Evolutionary conservation across 2,113 vertebrate genomes (phyloP).

Genomic region (Sphaerodactylus townsendi): DNA sequence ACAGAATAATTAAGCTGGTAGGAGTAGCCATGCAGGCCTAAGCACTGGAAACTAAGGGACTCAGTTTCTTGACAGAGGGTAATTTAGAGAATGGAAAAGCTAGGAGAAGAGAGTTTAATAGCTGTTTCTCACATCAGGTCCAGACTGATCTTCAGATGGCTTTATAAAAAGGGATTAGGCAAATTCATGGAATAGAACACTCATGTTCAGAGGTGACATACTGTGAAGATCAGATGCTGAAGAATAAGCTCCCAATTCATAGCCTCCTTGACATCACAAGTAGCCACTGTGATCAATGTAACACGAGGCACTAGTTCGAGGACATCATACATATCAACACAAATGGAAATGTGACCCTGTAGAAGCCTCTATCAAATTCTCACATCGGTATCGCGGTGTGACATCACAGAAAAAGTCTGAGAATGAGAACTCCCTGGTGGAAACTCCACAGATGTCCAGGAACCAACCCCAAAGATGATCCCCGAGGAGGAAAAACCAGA

Average conservation of each 20-base stretch:
- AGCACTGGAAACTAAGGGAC: too few relatives aligned
- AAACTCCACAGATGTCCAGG: neutral
- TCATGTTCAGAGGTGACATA: too few relatives aligned
- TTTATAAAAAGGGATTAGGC: too few relatives aligned
- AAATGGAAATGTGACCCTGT: neutral
- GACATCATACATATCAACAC: neutral
- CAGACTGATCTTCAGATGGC: too few relatives aligned
- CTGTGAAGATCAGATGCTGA: too few relatives aligned
- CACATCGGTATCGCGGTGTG: neutral
- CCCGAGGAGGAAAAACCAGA: conserved; percentile 6
- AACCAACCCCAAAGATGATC: neutral
- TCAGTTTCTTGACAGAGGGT: too few relatives aligned
- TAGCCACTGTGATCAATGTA: neutral
- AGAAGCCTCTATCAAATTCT: neutral
- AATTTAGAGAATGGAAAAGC: too few relatives aligned
- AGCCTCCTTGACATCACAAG: conserved; percentile 18
- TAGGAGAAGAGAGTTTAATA: too few relatives aligned
- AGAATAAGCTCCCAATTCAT: neutral
- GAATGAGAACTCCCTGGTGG: neutral
- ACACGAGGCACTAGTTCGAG: neutral
- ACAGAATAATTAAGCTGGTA: too few relatives aligned
- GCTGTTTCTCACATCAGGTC: too few relatives aligned
- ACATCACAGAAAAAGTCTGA: conserved; percentile 13
- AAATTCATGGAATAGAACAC: too few relatives aligned
- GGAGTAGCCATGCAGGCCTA: too few relatives aligned